Evolutionary conservation across 2,113 vertebrate genomes (phyloP).

Genomic region (Thinocorus orbignyianus): DNA sequence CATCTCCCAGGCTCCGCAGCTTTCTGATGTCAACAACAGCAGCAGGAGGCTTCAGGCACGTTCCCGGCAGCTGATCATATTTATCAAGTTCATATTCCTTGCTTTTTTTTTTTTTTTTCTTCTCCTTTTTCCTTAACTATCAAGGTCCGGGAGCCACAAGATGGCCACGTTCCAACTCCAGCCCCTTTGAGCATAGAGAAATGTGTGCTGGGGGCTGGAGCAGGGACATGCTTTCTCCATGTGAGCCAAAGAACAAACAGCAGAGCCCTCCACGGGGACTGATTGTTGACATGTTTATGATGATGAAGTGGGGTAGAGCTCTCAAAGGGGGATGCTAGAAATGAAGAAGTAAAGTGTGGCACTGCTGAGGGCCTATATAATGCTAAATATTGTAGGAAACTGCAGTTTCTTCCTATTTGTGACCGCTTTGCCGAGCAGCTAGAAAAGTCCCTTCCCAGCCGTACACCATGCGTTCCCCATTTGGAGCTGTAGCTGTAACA

Average conservation of each 20-base stretch:
- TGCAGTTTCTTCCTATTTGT: constrained; percentile 62
- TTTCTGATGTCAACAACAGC: constrained; percentile 57
- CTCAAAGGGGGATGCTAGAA: constrained; percentile 59
- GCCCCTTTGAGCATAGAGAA: constrained; percentile 47
- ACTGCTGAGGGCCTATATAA: constrained; percentile 63
- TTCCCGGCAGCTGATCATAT: constrained; percentile 51
- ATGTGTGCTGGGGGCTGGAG: constrained; percentile 52
- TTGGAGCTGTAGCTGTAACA: constrained; percentile 24
- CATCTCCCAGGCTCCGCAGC: neutral
- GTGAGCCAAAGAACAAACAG: constrained; percentile 64
- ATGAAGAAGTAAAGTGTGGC: constrained; percentile 68
- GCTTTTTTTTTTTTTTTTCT: neutral
- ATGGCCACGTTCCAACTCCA: constrained; percentile 21
- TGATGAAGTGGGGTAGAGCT: constrained; percentile 70
- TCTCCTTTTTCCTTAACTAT: neutral
- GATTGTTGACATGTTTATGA: constrained; percentile 76
- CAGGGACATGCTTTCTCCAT: constrained; percentile 49
- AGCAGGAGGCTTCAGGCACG: constrained; percentile 48
- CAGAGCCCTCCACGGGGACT: constrained; percentile 50
- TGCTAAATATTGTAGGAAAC: constrained; percentile 62
- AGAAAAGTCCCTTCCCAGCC: constrained; percentile 27
- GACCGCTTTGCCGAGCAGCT: neutral
- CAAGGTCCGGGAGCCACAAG: constrained; percentile 20
- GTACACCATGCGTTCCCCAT: constrained; percentile 20
- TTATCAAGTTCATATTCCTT: constrained; percentile 54